Percentiles rank a stretch among this genome's conserved stretches.
Evolutionary conservation across 1,140 invertebrate genomes (phyloP).

Genomic region (Plodia interpunctella): DNA sequence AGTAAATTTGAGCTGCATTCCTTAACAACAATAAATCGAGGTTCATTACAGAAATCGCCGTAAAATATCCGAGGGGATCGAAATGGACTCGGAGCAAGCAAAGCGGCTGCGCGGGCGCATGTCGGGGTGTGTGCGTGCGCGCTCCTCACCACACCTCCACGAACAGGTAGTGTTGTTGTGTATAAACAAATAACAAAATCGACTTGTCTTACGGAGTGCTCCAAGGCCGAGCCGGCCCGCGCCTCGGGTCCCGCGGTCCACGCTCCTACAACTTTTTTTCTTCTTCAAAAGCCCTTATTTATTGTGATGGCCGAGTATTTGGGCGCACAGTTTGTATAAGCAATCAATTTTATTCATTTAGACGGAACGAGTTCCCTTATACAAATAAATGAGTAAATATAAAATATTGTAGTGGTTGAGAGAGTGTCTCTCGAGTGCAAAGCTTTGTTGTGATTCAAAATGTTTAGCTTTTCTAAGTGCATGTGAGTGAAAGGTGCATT

Average conservation of each 20-base stretch:
- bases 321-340: conserved; percentile 75
- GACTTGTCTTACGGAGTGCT: conserved; percentile 66
- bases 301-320: conserved; percentile 73
- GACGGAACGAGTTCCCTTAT: conserved; percentile 65
- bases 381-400: conserved; percentile 72
- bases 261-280: conserved; percentile 60
- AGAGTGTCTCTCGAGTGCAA: conserved; percentile 32
- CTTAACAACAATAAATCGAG: conserved; percentile 63
- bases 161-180: conserved; percentile 73
- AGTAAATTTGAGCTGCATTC: conserved; percentile 59
- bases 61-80: conserved; percentile 61
- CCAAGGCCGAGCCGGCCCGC: conserved; percentile 57
- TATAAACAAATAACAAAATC: conserved; percentile 76
- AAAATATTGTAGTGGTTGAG: conserved; percentile 39
- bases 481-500: conserved; percentile 7
- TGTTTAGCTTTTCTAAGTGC: conserved; percentile 31
- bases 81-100: conserved; percentile 35
- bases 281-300: conserved; percentile 67
- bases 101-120: conserved; percentile 17
- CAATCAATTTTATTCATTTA: conserved; percentile 78
- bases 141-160: conserved; percentile 29
- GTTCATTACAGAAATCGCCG: conserved; percentile 70
- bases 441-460: conserved; percentile 40
- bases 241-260: conserved; percentile 36
- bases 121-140: conserved; percentile 39